Percentiles rank a stretch among this genome's conserved stretches.
phyloP scores from a whole-genome alignment of 1,140 invertebrate genomes.

The Gonatopus flavifemur region DNA sequence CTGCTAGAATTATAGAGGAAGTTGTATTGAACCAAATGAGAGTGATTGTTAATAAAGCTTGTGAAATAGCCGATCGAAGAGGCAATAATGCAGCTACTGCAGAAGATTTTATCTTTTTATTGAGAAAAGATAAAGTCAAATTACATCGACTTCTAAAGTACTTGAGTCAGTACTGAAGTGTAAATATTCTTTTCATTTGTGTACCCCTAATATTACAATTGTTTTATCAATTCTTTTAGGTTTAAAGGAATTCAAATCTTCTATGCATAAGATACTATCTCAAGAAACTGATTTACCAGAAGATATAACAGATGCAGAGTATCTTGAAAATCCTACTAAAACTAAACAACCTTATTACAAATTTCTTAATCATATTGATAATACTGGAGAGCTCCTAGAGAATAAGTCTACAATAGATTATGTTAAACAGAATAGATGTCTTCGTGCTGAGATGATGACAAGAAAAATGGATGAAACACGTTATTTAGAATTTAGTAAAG shows the following conservation, averaged over 20 bases:
- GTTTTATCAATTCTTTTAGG: too few relatives aligned
- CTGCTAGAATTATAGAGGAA: slow-evolving; percentile 64
- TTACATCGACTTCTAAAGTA: slow-evolving; percentile 62
- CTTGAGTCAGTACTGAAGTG: slow-evolving; percentile 57
- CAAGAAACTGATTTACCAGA: slow-evolving; percentile 29
- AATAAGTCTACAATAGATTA: slow-evolving; percentile 37
- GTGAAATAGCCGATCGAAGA: slow-evolving; percentile 56
- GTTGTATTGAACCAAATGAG: slow-evolving; percentile 64
- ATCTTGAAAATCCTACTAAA: slow-evolving; percentile 19
- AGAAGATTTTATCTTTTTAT: slow-evolving; percentile 64
- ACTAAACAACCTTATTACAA: slow-evolving; percentile 29
- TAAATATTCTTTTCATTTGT: too few relatives aligned
- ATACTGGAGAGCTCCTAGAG: slow-evolving; percentile 48
- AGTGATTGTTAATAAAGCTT: slow-evolving; percentile 55
- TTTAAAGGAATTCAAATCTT: slow-evolving; percentile 44
- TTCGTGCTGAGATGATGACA: slow-evolving; percentile 51
- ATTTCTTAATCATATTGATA: slow-evolving; percentile 47
- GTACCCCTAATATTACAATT: slow-evolving; percentile 4
- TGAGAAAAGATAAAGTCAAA: slow-evolving; percentile 65
- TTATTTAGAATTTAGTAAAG: slow-evolving; percentile 57
- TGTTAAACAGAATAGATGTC: slow-evolving; percentile 46
- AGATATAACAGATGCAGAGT: slow-evolving; percentile 17
- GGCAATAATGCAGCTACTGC: slow-evolving; percentile 34
- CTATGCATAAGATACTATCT: slow-evolving; percentile 37
- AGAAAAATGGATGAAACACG: slow-evolving; percentile 47